Evolutionary conservation across 1,140 invertebrate genomes (phyloP), one percentile per base, ranked within the genome.

Genomic region (Diorhabda carinulata): DNA sequence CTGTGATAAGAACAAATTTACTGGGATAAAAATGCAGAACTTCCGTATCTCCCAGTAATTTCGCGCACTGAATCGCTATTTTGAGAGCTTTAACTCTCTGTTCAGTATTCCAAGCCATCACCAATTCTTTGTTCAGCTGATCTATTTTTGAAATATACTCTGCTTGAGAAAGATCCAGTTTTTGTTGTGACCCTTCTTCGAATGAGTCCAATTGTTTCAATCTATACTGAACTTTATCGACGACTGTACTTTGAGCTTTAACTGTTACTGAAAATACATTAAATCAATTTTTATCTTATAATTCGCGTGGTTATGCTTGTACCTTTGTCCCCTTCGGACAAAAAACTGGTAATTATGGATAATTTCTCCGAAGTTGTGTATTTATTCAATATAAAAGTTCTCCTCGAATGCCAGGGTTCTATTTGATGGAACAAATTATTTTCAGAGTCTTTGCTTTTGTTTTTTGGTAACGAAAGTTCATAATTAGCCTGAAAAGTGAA

Each of bases 21-120:
- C 95, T 97, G 0, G 97, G 97, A 87, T 98, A 99, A 84, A 98
- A 98, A 74, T 91, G 90, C 76, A 97, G 89, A 1, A 93, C 94
- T 71, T 88, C 90, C 9, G 92, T 92, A 79, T 98, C 94, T 4
- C 91, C 89, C 42, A 98, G 82, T 73, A 98, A 83, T 85, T 98
- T 98, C 40, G 95, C 92, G 84, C 95, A 97, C 86, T 98, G 95
- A 74, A 98, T 98, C 4, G 91, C 92, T 80, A 98, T 98, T 87
- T 98, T 98, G 3, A 99, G 86, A 5, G 96, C 92, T 86, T 96
- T 97, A 0, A 99, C 97, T 76, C 95, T 86, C 79, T 97, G 94
- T 83, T 98, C 95, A 45, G 90, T 87, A 74, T 95, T 89, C 97
- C 97, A 99, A 1, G 95, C 94, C 79, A 87, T 85, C 43, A 93